Evolutionary conservation across 2,888 invertebrate genomes (phyloP), one percentile per base, ranked within the genome.

Genomic region (Pecten maximus): DNA sequence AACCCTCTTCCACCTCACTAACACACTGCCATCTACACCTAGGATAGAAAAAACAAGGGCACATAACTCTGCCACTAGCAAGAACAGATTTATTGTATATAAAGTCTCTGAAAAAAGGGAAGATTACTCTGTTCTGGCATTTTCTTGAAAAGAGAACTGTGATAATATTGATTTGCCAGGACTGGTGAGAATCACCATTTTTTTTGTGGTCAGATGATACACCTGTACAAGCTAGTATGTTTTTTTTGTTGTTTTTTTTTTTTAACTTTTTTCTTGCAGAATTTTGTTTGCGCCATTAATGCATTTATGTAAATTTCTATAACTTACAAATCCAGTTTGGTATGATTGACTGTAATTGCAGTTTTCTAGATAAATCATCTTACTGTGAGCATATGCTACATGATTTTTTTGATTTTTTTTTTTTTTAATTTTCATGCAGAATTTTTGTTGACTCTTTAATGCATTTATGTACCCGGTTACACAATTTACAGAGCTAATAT

Each of bases 1-100:
- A 88, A 88, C 35, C 89, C 89, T 35, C 74, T 74, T 4, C 74
- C 74, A 23, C 74, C 74, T 35, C 74, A 74, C 87, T 88, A 89
- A 89, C 88, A 89, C 48, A 44, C 44, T 10, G 28, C 60, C 40
- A 23, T 44, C 50, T 40, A 23, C 10, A 39, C 28, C 88, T 44
- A 48, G 40, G 40, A 86, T 23, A 48, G 86, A 40, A 88, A 87
- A 74, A 35, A 60, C n/a, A 60, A 60, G 60, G 28, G 35, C 74
- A 74, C 74, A 35, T 74, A 28, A 74, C 28, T 60, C 60, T 8
- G 74, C 74, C 74, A 74, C 35, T 23, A 74, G 35, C 74, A 74
- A 8, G 35, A 74, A 35, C 74, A 74, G 74, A 74, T 74, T 54
- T 2, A 54, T 54, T 44, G 44, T 44, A 8, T 50, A n/a, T 54